Evolutionary conservation across 2,797 vertebrate species (phyloP).

Genomic region (Garrulus glandarius): DNA sequence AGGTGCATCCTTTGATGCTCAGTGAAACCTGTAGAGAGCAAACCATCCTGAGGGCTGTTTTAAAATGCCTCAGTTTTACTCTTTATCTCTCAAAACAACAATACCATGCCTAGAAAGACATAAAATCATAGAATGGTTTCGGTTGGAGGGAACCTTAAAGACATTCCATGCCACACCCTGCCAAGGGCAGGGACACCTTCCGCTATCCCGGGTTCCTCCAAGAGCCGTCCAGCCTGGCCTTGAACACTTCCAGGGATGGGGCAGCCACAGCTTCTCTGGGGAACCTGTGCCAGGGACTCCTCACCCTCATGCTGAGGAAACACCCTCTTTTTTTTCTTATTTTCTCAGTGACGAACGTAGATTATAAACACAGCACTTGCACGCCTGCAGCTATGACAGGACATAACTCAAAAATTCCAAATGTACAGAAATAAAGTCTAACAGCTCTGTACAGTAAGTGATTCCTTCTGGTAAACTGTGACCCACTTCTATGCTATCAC

Average conservation of each 20-base stretch:
- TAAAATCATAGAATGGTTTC: background rate
- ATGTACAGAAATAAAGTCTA: background rate
- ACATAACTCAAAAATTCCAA: background rate
- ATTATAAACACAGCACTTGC: background rate
- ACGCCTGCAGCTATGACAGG: background rate
- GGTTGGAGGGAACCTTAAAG: background rate
- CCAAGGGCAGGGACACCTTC: background rate
- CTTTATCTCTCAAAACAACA: background rate
- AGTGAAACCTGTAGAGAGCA: background rate
- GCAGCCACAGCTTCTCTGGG: background rate
- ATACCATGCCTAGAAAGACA: background rate
- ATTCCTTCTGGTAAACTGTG: background rate
- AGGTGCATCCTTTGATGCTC: background rate
- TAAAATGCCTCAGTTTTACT: background rate
- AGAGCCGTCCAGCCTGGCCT: fast-evolving
- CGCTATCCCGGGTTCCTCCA: fast-evolving
- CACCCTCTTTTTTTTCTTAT: background rate
- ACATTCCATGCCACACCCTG: background rate
- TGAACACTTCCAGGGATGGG: background rate
- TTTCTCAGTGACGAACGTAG: background rate
- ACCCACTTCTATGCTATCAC: background rate
- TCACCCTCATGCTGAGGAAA: background rate
- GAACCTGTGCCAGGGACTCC: background rate
- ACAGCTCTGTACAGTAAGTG: background rate
- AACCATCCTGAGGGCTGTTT: background rate